Evolutionary conservation across 2,888 invertebrate species (phyloP), one percentile per base, ranked within the genome.

Genomic region (Malthinus flaveolus): DNA sequence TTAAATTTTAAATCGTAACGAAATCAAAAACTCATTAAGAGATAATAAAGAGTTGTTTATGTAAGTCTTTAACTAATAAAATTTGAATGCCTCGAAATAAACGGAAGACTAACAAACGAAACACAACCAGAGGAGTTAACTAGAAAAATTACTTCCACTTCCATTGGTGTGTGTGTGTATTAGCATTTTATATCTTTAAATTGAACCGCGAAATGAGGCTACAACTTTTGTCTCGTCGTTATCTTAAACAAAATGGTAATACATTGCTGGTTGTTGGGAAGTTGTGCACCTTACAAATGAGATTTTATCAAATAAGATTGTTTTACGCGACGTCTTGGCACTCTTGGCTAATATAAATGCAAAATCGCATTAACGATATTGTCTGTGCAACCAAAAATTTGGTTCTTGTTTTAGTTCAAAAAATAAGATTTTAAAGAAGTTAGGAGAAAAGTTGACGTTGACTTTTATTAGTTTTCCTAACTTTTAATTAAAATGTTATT

Each of bases 261-360:
- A 65, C 64, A 65, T 64, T 56, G 59, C 57, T 37, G n/a, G n/a
- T n/a, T n/a, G n/a, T 5, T 23, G 57, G 50, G 64, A 59, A 61
- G 60, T 56, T 58, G 60, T 62, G 64, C 67, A 69, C 67, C 67
- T 69, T 66, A 58, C 62, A 66, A 69, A 69, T 65, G 67, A 68
- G 69, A 68, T 69, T 68, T 67, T 65, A 67, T 66, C 64, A 62
- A 66, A 66, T 65, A 64, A 65, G 66, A 64, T 64, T 66, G 67
- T 64, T 63, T 64, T 55, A 42, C 63, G 52, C 63, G 61, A 57
- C 61, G 54, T 62, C 52, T 45, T 51, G 56, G 61, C 59, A 58
- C 39, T 63, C 39, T 37, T 61, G 64, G 62, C 66, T 71, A 68
- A 70, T 71, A 69, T 71, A 71, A 71, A 71, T 71, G 70, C 70